These are phyloP conservation scores for Albula glossodonta DNA, from an alignment of 2,113 vertebrate species.

Conservation along the genomic window DNA sequence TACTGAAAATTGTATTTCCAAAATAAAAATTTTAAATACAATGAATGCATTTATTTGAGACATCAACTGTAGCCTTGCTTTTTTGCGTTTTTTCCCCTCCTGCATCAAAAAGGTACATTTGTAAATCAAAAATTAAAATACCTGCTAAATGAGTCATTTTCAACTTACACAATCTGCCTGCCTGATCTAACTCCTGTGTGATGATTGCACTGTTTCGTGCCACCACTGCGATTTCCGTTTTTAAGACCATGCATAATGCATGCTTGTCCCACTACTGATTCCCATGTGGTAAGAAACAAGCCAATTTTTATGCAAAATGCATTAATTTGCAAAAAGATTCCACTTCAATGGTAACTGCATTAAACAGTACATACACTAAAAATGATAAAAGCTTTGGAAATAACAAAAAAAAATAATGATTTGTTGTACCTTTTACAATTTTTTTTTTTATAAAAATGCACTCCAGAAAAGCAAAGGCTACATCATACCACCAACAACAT, in stretches of 20 bases:
- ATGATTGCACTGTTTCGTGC: slow-evolving; percentile 46
- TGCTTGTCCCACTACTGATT: slow-evolving; percentile 60
- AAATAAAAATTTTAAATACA: background rate
- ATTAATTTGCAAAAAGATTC: slow-evolving; percentile 62
- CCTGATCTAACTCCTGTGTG: slow-evolving; percentile 37
- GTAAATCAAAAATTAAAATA: slow-evolving; percentile 38
- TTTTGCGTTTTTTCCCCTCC: background rate
- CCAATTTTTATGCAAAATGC: slow-evolving; percentile 59
- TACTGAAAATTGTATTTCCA: no score
- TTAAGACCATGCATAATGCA: slow-evolving; percentile 65
- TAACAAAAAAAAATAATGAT: slow-evolving; percentile 22
- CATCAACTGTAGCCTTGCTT: no score
- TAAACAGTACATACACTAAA: slow-evolving; percentile 47
- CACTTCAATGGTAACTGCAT: slow-evolving; percentile 55
- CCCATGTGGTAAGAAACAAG: slow-evolving; percentile 61
- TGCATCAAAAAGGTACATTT: background rate
- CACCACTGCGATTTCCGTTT: slow-evolving; percentile 42
- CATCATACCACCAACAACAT: background rate
- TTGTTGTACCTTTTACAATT: background rate
- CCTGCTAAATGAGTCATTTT: slow-evolving; percentile 30
- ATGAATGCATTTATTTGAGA: no score
- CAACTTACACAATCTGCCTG: background rate
- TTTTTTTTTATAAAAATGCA: background rate
- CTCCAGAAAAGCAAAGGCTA: background rate
- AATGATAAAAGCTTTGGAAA: slow-evolving; percentile 24